phyloP scores from a whole-genome alignment of 1,140 invertebrate genomes.

The Diabrotica virgifera region DNA sequence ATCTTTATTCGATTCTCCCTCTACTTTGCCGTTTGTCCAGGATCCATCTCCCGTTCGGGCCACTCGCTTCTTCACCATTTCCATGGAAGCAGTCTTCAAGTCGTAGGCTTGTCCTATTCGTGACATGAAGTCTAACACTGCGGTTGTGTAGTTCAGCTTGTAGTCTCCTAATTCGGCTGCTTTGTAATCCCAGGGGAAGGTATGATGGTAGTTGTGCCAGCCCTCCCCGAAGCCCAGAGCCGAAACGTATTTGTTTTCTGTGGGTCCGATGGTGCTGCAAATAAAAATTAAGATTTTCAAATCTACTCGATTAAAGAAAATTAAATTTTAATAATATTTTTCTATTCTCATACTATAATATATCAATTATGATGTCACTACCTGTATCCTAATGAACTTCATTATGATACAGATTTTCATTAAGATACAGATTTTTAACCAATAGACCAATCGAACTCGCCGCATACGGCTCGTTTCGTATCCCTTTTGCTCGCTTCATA shows the following conservation, averaged over 20 bases:
- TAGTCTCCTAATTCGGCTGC: conserved; percentile 61
- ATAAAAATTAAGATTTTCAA: background rate
- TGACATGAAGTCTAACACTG: conserved; percentile 54
- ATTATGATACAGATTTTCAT: too few relatives aligned
- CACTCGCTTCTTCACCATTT: conserved; percentile 54
- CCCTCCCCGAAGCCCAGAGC: conserved; percentile 60
- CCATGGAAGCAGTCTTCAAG: conserved; percentile 55
- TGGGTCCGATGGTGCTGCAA: conserved; percentile 58
- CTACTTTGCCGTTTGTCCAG: conserved; percentile 1
- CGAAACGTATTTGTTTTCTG: conserved; percentile 60
- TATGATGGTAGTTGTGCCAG: conserved; percentile 71
- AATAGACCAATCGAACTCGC: too few relatives aligned
- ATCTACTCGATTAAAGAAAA: too few relatives aligned
- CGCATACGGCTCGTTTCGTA: too few relatives aligned
- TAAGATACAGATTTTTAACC: too few relatives aligned
- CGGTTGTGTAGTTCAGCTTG: conserved; percentile 51
- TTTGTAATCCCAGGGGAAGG: conserved; percentile 57
- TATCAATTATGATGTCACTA: too few relatives aligned
- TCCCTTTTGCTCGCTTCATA: too few relatives aligned
- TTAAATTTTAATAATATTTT: too few relatives aligned
- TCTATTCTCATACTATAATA: too few relatives aligned
- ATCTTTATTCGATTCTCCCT: conserved; percentile 19
- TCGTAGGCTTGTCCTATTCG: conserved; percentile 64
- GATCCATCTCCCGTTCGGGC: conserved; percentile 65
- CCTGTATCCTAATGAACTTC: too few relatives aligned